These are phyloP conservation scores for Thomomys bottae DNA, from an alignment of 2,113 vertebrate genomes.

Conservation along the genomic window DNA sequence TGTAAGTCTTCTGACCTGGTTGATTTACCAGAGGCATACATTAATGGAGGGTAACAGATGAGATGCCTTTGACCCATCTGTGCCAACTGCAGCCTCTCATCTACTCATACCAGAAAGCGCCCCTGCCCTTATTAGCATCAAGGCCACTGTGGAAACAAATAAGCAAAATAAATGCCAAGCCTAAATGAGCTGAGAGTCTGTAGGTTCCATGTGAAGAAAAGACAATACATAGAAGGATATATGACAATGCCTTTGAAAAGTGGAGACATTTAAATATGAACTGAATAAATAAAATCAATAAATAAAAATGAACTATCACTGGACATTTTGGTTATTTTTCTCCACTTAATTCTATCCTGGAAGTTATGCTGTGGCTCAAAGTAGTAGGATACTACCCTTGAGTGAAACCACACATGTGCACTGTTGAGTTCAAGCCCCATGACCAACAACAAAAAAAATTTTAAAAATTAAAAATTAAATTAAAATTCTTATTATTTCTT, in stretches of 20 bases:
- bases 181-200: neutral
- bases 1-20: slow-evolving; percentile 54
- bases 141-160: neutral
- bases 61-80: neutral
- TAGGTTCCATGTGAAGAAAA: neutral
- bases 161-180: neutral
- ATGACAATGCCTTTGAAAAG: neutral
- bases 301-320: neutral
- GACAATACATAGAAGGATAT: neutral
- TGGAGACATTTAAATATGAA: neutral
- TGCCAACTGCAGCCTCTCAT: neutral
- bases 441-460: too few relatives aligned
- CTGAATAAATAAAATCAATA: neutral
- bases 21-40: neutral
- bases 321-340: neutral
- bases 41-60: slow-evolving; percentile 25
- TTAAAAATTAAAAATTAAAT: too few relatives aligned
- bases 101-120: neutral
- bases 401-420: too few relatives aligned
- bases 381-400: too few relatives aligned
- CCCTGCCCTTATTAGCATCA: neutral
- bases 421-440: too few relatives aligned
- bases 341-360: neutral
- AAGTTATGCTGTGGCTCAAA: too few relatives aligned
- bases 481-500: neutral